A percentile compares a stretch with the other conserved stretches of the same genome.
phyloP scores from a whole-genome alignment of 2,113 vertebrate genomes.

The Glareola pratincola region DNA sequence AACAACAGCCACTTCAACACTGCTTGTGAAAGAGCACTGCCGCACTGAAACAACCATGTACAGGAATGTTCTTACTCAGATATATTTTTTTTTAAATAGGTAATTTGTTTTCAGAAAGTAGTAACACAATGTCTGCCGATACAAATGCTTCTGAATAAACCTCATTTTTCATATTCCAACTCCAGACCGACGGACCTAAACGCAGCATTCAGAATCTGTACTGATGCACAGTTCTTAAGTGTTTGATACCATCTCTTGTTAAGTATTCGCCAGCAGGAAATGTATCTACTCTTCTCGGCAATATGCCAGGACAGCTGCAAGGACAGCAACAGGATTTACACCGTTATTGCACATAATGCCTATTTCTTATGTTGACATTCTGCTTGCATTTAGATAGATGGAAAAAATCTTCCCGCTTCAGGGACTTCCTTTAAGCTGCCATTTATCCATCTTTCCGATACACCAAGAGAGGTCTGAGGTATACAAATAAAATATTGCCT shows the following conservation, averaged over 20 bases:
- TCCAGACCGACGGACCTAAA: not conserved
- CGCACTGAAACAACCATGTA: not conserved
- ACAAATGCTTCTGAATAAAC: not conserved
- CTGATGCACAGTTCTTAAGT: not conserved
- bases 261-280: not conserved
- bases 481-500: not conserved
- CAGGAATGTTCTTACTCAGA: not conserved
- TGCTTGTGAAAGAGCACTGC: not conserved
- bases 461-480: not conserved
- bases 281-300: fast-evolving
- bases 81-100: not conserved
- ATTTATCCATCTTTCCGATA: not conserved
- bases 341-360: fast-evolving
- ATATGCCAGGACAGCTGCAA: not conserved
- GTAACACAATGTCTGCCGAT: not conserved
- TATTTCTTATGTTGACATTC: not conserved
- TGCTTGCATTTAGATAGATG: not conserved
- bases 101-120: not conserved
- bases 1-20: not conserved
- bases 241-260: not conserved
- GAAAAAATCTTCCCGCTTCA: not conserved
- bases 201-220: not conserved
- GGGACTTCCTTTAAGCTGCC: not conserved
- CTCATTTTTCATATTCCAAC: not conserved
- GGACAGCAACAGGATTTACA: not conserved